A percentile compares a stretch with the other conserved stretches of the same genome.
Evolutionary conservation across 2,797 vertebrate genomes (phyloP).

Genomic region (Notolepis coatsorum): DNA sequence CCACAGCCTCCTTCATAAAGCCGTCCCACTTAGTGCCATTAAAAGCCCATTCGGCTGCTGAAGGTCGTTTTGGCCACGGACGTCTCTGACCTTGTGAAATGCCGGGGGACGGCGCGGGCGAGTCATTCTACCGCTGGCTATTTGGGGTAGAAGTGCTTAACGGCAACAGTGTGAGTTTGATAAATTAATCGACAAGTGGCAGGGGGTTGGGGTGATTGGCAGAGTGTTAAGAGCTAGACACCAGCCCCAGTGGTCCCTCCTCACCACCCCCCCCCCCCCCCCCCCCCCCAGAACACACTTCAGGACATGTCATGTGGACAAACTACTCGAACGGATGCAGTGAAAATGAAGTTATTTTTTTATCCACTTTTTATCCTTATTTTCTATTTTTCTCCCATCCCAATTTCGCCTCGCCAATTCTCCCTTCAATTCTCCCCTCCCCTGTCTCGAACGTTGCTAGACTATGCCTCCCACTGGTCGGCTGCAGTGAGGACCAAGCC

Average conservation of each 20-base stretch:
- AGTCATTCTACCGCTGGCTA: conserved; percentile 30
- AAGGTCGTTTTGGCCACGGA: conserved; percentile 29
- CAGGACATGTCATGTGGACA: conserved; percentile 33
- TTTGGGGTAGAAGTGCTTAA: conserved; percentile 24
- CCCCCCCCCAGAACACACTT: conserved; percentile 15
- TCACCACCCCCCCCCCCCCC: conserved; percentile 5
- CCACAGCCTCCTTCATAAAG: conserved; percentile 23
- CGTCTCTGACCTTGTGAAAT: conserved; percentile 37
- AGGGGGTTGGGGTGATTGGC: background rate
- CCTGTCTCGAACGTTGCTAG: no score
- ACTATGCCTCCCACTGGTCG: no score
- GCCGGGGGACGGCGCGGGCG: conserved; percentile 35
- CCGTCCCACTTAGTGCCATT: conserved; percentile 35
- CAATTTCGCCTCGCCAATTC: no score
- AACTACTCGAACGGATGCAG: conserved; percentile 26
- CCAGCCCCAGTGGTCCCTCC: background rate
- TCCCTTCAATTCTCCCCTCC: no score
- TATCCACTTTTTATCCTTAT: no score
- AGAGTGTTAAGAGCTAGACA: background rate
- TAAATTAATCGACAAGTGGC: conserved; percentile 58
- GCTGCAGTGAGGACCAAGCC: no score
- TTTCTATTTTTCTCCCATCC: no score
- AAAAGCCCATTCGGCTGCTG: conserved; percentile 47
- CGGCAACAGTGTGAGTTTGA: conserved; percentile 17
- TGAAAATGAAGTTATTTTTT: conserved; percentile 25